Base-by-base conservation (phyloP, 2,113 vertebrate species). In the Platysteira castanea region DNA sequence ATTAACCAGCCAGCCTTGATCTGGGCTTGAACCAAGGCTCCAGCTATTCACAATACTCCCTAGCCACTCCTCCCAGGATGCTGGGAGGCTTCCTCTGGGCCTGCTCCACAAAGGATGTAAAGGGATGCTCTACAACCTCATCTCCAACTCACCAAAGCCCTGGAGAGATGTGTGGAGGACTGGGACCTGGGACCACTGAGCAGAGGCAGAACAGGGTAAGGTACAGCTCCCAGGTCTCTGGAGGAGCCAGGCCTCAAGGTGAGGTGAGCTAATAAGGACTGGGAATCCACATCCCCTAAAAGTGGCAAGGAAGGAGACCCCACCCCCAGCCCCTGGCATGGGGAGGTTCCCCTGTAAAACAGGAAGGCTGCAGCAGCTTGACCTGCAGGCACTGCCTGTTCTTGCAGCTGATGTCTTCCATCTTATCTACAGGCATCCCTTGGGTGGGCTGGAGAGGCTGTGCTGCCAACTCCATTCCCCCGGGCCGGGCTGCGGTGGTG, bases 101-200 rank as follows among this genome's bases (percentile, higher is more conserved):
- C 60, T 63, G 39, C 33, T 81, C 65, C 60, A 37, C 52, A 44
- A 20, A 81, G 35, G 49, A 65, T 52, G 30, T 47, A 33, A 53
- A 61, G 42, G 23, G 42, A n/a, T 71, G 69, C 13, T 54, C 56
- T 49, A 7, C n/a, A 65, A 46, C 30, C 30, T 81, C 5, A 2
- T 47, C 42, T 73, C 56, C 64, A 37, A 17, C 39, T 84, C 41
- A 47, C 37, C 52, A 28, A 76, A 57, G 63, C 59, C 52, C 65
- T 0, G 0, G 35, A 33, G 37, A 39, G 11, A 15, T 24, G 27
- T 46, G 64, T 3, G 3, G 35, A 54, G 39, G 19, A 39, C 0
- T 52, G 73, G 69, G n/a, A 69, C n/a, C 31, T 20, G 41, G 46
- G 31, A 49, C 16, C 21, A n/a, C 13, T 41, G 56, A 53, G 46